Percentiles rank a stretch among this genome's conserved stretches.
These are phyloP conservation scores for Xiphophorus hellerii DNA, from an alignment of 2,113 vertebrate genomes.

Conservation along the genomic window DNA sequence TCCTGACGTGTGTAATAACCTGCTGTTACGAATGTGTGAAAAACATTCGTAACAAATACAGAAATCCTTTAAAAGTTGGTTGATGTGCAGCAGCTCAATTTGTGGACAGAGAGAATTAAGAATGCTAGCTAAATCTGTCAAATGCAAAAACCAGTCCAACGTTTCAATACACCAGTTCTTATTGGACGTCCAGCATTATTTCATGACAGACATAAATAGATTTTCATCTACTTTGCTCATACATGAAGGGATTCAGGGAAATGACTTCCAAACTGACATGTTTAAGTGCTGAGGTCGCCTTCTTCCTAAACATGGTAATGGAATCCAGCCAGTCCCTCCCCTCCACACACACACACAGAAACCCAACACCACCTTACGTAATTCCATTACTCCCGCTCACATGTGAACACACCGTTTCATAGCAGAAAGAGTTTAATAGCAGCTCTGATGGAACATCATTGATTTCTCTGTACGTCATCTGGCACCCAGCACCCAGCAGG, in stretches of 20 bases:
- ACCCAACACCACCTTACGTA: conserved; percentile 47
- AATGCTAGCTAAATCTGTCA: background rate
- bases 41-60: no score
- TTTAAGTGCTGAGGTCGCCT: background rate
- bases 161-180: background rate
- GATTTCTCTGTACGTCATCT: conserved; percentile 37
- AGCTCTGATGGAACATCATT: conserved; percentile 19
- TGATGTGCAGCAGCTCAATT: background rate
- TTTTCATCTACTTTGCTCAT: background rate
- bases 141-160: background rate
- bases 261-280: background rate
- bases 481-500: conserved; percentile 6
- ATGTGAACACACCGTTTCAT: conserved; percentile 3
- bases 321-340: conserved; percentile 7
- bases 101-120: background rate
- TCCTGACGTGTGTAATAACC: no score
- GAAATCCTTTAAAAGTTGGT: background rate
- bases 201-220: conserved; percentile 14
- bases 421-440: conserved; percentile 1
- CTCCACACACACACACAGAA: conserved; percentile 11
- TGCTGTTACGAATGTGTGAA: background rate
- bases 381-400: conserved; percentile 11
- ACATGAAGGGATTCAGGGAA: background rate
- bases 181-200: background rate
- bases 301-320: conserved; percentile 35